Evolutionary conservation across 2,797 vertebrate genomes (phyloP), one percentile per base, ranked within the genome.

Genomic region (Gymnothorax javanicus): DNA sequence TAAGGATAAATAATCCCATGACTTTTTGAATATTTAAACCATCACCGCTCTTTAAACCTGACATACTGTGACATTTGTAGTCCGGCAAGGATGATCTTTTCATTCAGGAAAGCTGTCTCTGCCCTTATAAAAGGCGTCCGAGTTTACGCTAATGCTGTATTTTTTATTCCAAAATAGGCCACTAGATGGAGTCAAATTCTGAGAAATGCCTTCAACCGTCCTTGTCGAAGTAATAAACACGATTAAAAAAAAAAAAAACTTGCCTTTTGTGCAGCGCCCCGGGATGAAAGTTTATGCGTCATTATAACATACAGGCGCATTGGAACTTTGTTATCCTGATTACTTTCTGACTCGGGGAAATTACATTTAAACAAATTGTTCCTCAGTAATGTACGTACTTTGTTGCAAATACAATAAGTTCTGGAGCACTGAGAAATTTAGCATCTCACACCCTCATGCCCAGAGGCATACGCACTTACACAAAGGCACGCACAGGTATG

Each of bases 181-280:
- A 86, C 85, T 64, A 86, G 85, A 13, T 86, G 85, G 85, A 64
- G 85, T 73, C 85, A 82, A 17, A 82, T 58, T 25, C 23, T 82
- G 17, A 82, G 15, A 82, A 25, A 82, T 60, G 79, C 75, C 59
- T 60, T 8, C 52, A 2, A 4, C 17, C 5, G 11, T 4, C 81
- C 67, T 43, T 81, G 7, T 79, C 4, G 9, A 67, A 54, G 73
- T 23, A 23, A n/a, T 54, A 59, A 62, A 43, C 54, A 43, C 33
- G 33, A 43, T 43, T n/a, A 17, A 58, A 54, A 50, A 0, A 15
- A 13, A 77, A 27, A 52, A 7, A 71, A 23, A 43, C 11, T 57
- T 12, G n/a, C 20, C 54, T 33, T 13, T 4, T 73, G 3, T n/a
- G 23, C 71, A 79, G 50, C n/a, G n/a, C 17, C 7, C 23, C 50